These are phyloP conservation scores for Rhamnusium bicolor DNA, from an alignment of 2,888 invertebrate species.

Conservation along the genomic window DNA sequence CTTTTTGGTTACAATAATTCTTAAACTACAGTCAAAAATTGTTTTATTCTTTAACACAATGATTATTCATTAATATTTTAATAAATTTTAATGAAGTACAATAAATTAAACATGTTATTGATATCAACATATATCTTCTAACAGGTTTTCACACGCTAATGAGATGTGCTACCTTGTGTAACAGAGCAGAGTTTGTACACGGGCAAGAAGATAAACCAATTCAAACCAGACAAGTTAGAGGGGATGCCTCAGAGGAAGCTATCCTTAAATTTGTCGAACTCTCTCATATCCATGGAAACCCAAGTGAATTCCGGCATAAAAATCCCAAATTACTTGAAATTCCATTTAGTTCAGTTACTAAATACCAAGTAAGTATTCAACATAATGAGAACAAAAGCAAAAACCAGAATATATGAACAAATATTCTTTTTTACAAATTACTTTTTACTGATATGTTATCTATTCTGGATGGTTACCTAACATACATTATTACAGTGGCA, in stretches of 20 bases:
- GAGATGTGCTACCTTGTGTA: constrained; percentile 79
- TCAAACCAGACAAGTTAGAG: constrained; percentile 74
- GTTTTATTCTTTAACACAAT: too few species aligned
- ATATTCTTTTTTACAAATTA: neutral
- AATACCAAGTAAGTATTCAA: constrained; percentile 74
- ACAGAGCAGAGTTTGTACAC: constrained; percentile 79
- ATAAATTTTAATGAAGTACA: too few species aligned
- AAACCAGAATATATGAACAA: neutral
- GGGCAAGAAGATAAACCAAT: constrained; percentile 69
- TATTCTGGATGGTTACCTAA: too few species aligned
- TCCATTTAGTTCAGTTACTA: constrained; percentile 80
- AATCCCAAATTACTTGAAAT: constrained; percentile 77
- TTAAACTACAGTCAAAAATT: too few species aligned
- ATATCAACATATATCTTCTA: neutral
- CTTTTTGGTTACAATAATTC: too few species aligned
- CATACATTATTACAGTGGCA: too few species aligned
- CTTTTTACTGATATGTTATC: too few species aligned
- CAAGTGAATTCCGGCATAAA: constrained; percentile 66
- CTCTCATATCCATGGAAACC: constrained; percentile 66
- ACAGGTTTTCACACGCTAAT: constrained; percentile 62
- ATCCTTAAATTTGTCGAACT: constrained; percentile 79
- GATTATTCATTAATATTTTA: too few species aligned
- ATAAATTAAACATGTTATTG: neutral
- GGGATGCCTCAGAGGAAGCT: constrained; percentile 82
- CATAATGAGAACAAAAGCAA: neutral